Percentiles rank a stretch among this genome's conserved stretches.
phyloP scores from a whole-genome alignment of 2,888 invertebrate species.

The Patella ulyssiponensis region DNA sequence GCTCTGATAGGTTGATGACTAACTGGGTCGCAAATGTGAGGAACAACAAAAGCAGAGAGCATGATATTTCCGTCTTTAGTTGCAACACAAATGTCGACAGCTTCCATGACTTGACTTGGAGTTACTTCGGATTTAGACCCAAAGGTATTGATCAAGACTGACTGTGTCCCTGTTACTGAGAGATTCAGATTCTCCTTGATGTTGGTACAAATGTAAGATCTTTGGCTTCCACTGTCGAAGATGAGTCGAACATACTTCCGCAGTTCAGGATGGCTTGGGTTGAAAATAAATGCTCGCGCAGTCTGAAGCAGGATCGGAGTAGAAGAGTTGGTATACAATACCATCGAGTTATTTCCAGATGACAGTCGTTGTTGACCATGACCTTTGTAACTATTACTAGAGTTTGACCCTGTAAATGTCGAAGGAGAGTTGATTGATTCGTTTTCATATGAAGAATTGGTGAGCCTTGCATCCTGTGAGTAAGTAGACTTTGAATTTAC shows the following conservation, averaged over 20 bases:
- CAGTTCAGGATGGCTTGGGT: neutral
- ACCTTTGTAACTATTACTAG: too few species aligned
- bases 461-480: too few species aligned
- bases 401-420: too few species aligned
- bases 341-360: neutral
- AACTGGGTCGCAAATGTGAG: neutral
- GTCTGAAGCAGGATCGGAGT: neutral
- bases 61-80: neutral
- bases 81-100: neutral
- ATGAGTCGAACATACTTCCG: neutral
- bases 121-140: neutral
- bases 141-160: constrained; percentile 5
- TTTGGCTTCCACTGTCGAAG: neutral
- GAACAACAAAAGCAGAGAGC: constrained; percentile 5
- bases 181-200: neutral
- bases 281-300: neutral
- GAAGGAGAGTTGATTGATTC: too few species aligned
- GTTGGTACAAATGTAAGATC: neutral
- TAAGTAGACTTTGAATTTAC: too few species aligned
- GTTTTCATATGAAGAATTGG: too few species aligned
- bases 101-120: neutral
- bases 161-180: neutral
- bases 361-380: too few species aligned
- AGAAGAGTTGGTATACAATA: neutral
- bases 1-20: neutral